Base-by-base conservation (phyloP, 2,113 vertebrate genomes). In the Nesospiza acunhae region DNA sequence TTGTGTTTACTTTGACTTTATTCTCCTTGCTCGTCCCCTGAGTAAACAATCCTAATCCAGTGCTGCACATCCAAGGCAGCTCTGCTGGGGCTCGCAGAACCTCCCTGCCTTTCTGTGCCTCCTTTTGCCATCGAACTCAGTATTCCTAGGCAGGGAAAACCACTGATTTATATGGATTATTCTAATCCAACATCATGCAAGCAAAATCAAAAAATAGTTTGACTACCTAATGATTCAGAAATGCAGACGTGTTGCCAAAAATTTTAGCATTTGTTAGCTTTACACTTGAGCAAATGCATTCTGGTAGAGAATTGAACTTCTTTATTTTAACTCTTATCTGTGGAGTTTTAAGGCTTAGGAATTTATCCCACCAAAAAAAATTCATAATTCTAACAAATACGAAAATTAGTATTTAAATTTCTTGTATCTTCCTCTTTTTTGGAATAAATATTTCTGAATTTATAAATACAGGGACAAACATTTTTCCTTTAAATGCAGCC, bases 141-240 rank as follows among this genome's bases (percentile, higher is more conserved):
- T 18, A 50, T 86, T 95, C 82, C 87, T 63, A 30, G 75, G 35
- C 60, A 95, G 73, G 94, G 79, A 67, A 37, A 95, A 52, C 68
- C 79, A 30, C 90, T 88, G 82, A 60, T 94, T 92, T 88, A 15
- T 78, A 22, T 50, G 85, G 96, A 86, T 95, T 90, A 70, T 90
- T 92, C 53, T 67, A 93, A 93, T 80, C 82, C 93, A 49, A 9
- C 85, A 11, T 93, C 93, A 49, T 4, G 87, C 87, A 88, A 95
- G 89, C 90, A 66, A 93, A 88, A 93, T 95, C 87, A 96, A 74
- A 96, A 95, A 97, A 96, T 93, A 96, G 93, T 93, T 94, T 56
- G 92, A 69, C 95, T 96, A 96, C 90, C 94, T 96, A 97, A 96
- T 93, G 94, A 85, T 96, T 96, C 96, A 96, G 94, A 95, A 97